These are phyloP conservation scores for Volucella bombylans DNA, from an alignment of 2,888 invertebrate genomes.

Conservation along the genomic window DNA sequence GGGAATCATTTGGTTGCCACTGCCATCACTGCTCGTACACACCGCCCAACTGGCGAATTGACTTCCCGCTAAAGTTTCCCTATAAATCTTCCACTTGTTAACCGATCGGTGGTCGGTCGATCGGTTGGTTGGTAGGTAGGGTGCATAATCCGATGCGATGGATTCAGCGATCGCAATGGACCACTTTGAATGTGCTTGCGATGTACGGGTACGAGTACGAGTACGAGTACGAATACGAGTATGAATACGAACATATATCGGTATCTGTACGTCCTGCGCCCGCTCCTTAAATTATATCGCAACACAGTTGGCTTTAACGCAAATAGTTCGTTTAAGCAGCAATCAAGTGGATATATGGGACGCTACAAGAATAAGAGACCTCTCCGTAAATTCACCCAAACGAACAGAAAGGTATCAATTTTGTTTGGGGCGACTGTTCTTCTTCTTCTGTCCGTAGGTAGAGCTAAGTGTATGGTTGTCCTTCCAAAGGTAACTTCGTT, in stretches of 20 bases:
- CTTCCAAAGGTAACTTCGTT: conserved; percentile 6
- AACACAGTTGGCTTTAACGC: conserved; percentile 51
- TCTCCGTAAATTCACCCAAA: conserved; percentile 28
- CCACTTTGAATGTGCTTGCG: conserved; percentile 63
- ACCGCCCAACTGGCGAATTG: conserved; percentile 44
- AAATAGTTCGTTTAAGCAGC: conserved; percentile 66
- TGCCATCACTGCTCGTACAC: conserved; percentile 1
- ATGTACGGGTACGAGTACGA: no score
- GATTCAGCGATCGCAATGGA: conserved; percentile 51
- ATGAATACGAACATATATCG: no score
- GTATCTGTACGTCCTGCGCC: conserved; percentile 14
- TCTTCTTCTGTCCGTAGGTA: conserved; percentile 18
- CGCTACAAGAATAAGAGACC: conserved; percentile 41
- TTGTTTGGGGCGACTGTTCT: conserved; percentile 34
- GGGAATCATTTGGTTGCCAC: conserved; percentile 62
- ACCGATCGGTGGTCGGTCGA: conserved; percentile 46
- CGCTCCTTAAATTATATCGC: conserved; percentile 63
- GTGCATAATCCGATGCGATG: conserved; percentile 27
- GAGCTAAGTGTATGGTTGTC: conserved; percentile 19
- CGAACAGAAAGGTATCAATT: conserved; percentile 64
- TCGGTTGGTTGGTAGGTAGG: background rate
- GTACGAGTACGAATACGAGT: no score
- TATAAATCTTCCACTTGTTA: conserved; percentile 74
- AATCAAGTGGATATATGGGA: conserved; percentile 59
- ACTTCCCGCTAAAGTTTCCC: conserved; percentile 62